Conservation (phyloP, 2,888 invertebrate genomes). For the Macrosiphum euphorbiae region DNA sequence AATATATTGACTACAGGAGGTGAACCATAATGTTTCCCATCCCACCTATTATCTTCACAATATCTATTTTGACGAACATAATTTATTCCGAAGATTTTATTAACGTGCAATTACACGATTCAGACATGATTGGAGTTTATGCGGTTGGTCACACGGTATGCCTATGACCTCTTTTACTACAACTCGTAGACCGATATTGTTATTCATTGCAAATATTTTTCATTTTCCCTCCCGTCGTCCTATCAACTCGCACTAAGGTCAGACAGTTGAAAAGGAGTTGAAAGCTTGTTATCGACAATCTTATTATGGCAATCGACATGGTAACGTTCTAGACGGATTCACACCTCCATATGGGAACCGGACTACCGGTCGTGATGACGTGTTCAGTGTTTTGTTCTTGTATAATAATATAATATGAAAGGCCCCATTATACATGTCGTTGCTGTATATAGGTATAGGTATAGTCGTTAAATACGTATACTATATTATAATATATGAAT, state of each 20-base stretch:
- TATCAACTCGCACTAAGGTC: background rate
- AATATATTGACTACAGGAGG: conserved; percentile 19
- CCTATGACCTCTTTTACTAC: conserved; percentile 30
- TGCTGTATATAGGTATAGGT: background rate
- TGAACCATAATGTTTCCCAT: background rate
- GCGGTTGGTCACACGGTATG: conserved; percentile 3
- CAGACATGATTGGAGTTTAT: conserved; percentile 12
- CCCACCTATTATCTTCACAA: background rate
- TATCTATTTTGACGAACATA: background rate
- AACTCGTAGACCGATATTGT: background rate
- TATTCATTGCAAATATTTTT: conserved; percentile 34
- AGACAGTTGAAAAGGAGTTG: conserved; percentile 45
- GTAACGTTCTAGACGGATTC: conserved; percentile 24
- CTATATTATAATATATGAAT: background rate
- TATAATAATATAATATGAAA: background rate
- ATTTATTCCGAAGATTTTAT: conserved; percentile 28
- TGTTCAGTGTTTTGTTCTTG: background rate
- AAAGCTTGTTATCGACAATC: conserved; percentile 53
- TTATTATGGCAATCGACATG: background rate
- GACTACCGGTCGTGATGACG: conserved; percentile 15
- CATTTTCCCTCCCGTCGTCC: background rate
- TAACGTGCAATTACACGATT: conserved; percentile 11
- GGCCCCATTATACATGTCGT: too few relatives aligned
- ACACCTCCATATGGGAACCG: conserved; percentile 32
- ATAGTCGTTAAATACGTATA: background rate